Base-by-base conservation (phyloP, 2,888 invertebrate genomes). In the Synanthedon myopaeformis region DNA sequence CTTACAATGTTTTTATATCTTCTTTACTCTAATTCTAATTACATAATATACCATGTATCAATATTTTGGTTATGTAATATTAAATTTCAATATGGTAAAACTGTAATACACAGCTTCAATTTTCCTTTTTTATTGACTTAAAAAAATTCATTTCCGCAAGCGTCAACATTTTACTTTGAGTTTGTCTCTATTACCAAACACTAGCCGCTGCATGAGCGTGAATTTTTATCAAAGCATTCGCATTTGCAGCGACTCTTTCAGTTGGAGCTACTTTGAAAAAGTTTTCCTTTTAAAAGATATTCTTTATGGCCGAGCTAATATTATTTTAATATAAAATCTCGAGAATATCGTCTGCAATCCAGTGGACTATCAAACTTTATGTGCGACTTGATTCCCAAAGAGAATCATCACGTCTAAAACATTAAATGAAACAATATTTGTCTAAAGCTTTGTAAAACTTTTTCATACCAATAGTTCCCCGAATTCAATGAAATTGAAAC, bases 161-260 rank as follows among this genome's bases (percentile, higher is more conserved):
- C 10, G 6, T 35, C 63, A 63, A 63, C 64, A 67, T 62, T 63
- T 65, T 65, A 65, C 69, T 72, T 72, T 62, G 64, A 62, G 61
- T 64, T 23, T 64, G 45, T 45, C 60, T 72, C 65, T 74, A 69
- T 72, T 71, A 72, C 67, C 67, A 64, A 49, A 49, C 64, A 61
- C 60, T 60, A 60, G 59, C 35, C 35, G 58, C 61, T 62, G 69
- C 67, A 76, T 68, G 73, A 70, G 78, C 69, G 70, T 68, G 69
- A 61, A 70, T 23, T 69, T 68, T 63, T 70, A 72, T 74, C 71
- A 75, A 77, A 76, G 76, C 67, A 64, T 58, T 69, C 74, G 74
- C 74, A 71, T 72, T 74, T 69, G 74, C 74, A 52, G 66, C 17
- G 23, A 19, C 49, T 49, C 17, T 49, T 49, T 19, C 3, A n/a